These are phyloP conservation scores for Anniella stebbinsi DNA, from an alignment of 2,797 vertebrate species.

Conservation along the genomic window DNA sequence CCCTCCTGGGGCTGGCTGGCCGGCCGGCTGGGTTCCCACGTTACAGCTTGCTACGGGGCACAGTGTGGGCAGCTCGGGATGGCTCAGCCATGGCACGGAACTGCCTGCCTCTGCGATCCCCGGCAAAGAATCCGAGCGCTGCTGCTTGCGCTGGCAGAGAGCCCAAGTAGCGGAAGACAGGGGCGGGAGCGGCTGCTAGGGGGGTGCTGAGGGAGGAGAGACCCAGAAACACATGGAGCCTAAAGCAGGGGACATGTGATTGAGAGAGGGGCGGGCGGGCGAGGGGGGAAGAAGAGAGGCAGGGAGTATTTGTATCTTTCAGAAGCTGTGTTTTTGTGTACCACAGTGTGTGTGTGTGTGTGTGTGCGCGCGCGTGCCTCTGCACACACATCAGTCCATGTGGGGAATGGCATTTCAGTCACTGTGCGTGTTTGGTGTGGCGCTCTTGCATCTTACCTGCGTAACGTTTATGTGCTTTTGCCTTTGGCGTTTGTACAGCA, in stretches of 20 bases:
- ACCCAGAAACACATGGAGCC: constrained; percentile 29
- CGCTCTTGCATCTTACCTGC: not conserved
- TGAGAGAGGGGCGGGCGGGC: not conserved
- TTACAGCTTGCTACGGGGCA: constrained; percentile 24
- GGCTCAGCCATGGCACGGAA: constrained; percentile 40
- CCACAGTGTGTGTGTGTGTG: not conserved
- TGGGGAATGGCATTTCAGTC: not conserved
- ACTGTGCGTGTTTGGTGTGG: not conserved
- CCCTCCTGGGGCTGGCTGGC: constrained; percentile 21
- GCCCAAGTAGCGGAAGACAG: constrained; percentile 29
- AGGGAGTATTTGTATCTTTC: not conserved
- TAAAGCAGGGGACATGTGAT: not conserved
- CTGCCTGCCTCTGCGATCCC: constrained; percentile 24
- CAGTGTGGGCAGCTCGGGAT: constrained; percentile 8
- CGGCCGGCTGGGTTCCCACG: not conserved
- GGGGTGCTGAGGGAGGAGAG: not conserved
- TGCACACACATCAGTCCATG: not conserved
- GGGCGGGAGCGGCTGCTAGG: constrained; percentile 20
- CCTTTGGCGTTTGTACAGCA: not conserved
- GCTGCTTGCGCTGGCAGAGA: constrained; percentile 32
- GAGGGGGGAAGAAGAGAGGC: too few species aligned
- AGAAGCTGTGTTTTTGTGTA: not conserved
- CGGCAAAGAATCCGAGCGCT: constrained; percentile 30
- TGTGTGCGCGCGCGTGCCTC: not conserved
- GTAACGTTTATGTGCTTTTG: not conserved